Base-by-base conservation (phyloP, 2,888 invertebrate species). In the Helicoverpa assulta region DNA sequence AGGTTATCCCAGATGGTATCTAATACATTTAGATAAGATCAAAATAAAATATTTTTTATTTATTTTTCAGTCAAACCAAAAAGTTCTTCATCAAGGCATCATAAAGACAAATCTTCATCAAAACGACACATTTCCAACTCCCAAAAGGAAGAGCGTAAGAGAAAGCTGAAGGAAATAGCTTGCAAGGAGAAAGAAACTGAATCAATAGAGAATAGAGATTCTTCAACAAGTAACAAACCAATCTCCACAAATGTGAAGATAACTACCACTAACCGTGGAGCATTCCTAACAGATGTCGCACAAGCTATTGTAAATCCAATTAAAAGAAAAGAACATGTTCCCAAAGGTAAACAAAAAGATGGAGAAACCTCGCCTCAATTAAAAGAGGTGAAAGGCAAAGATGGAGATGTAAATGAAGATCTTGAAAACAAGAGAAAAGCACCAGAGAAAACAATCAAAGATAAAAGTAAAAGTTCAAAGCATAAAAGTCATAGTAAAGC, bases 211-310 rank as follows among this genome's bases (percentile, higher is more conserved):
- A 63, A 47, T 64, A 89, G 85, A 72, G 81, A 77, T 64, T 64
- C 76, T 73, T 85, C 85, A 40, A 88, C 84, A 70, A 57, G 81
- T 6, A 89, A 69, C 70, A 91, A 91, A 86, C 63, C 78, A 67
- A 78, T 87, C 54, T 57, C 60, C 47, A 80, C 84, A 56, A 90
- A 88, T 86, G 93, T 95, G 0, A 97, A 96, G 88, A 78, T 96
- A 8, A 96, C 96, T 0, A 80, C 89, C 26, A 92, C 93, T 40
- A 96, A 96, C 78, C 94, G 97, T 40, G 96, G 96, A 0, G 96
- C 96, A 51, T 96, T 96, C 83, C 90, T 97, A 56, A 92, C 92
- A 21, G 92, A 94, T 82, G 67, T 82, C 52, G 82, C 81, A 50
- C 81, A 89, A 80, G 72, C 82, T 50, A 78, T 86, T 70, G 86